Percentiles rank a stretch among this genome's conserved stretches.
Conservation (phyloP, 2,797 vertebrate genomes). For the Rhabdophis nuchalis region DNA sequence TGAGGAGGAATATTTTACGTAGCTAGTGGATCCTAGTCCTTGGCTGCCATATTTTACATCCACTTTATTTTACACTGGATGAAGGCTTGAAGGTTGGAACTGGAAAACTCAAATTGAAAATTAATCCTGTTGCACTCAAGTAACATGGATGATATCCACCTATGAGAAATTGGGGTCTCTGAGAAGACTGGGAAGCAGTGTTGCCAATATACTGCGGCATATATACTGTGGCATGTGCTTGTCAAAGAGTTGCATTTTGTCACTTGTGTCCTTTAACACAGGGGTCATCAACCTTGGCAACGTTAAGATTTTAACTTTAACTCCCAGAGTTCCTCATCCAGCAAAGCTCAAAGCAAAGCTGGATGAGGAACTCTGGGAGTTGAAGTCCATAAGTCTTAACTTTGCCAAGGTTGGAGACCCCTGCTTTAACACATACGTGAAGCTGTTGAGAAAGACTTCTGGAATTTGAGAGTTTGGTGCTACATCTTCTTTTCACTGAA, state of each 20-base stretch:
- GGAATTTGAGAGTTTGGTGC: neutral
- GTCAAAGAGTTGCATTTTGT: neutral
- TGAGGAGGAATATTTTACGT: neutral
- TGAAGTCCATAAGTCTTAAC: no score
- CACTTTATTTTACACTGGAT: neutral
- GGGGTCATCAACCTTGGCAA: no score
- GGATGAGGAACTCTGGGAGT: no score
- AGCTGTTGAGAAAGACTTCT: neutral
- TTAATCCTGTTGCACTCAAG: neutral
- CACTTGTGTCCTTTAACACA: neutral
- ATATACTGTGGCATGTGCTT: neutral
- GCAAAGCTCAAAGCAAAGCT: no score
- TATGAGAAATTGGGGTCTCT: neutral
- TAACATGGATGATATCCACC: neutral
- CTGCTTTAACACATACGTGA: neutral
- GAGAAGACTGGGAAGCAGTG: neutral
- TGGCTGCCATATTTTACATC: neutral
- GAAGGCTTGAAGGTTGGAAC: neutral
- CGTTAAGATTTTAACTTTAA: no score
- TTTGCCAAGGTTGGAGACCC: no score
- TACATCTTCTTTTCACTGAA: neutral
- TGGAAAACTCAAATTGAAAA: neutral
- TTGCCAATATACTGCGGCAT: neutral
- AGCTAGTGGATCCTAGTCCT: neutral
- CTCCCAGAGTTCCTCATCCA: no score